A percentile compares a stretch with the other conserved stretches of the same genome.
phyloP scores from a whole-genome alignment of 1,140 invertebrate species.

The Drosophila tropicalis region DNA sequence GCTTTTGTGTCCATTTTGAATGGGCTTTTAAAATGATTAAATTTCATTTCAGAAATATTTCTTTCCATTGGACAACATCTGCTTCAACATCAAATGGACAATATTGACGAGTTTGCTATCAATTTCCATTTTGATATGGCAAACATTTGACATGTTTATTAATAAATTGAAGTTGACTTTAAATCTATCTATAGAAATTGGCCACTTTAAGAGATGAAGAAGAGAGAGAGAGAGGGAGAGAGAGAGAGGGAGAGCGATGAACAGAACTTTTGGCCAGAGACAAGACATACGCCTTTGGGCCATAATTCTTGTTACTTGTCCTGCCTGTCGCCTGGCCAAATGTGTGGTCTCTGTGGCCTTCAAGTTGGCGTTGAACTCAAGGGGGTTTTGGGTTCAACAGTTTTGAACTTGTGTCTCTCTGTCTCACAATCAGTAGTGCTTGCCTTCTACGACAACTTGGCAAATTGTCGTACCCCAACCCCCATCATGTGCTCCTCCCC shows the following conservation, averaged over 20 bases:
- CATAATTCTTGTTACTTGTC: slow-evolving; percentile 58
- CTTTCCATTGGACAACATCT: slow-evolving; percentile 20
- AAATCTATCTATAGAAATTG: slow-evolving; percentile 5
- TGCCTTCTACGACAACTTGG: slow-evolving; percentile 40
- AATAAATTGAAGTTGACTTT: slow-evolving; percentile 23
- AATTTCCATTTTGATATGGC: slow-evolving; percentile 24
- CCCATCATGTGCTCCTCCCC: not conserved
- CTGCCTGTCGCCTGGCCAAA: slow-evolving; percentile 37
- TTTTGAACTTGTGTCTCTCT: slow-evolving; percentile 62
- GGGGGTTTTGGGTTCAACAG: slow-evolving; percentile 65
- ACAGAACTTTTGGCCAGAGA: slow-evolving; percentile 12
- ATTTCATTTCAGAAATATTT: slow-evolving; percentile 68
- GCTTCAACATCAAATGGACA: slow-evolving; percentile 30
- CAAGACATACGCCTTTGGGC: slow-evolving; percentile 37
- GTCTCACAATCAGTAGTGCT: slow-evolving; percentile 18
- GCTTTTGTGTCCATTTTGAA: slow-evolving; percentile 67
- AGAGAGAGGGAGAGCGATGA: not conserved
- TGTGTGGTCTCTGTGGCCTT: slow-evolving; percentile 41
- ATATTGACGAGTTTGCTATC: slow-evolving; percentile 30
- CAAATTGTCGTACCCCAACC: slow-evolving; percentile 61
- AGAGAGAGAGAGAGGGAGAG: not conserved
- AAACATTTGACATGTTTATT: slow-evolving; percentile 16
- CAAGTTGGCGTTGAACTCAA: slow-evolving; percentile 28
- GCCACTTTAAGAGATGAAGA: slow-evolving; percentile 5
- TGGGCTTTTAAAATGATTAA: slow-evolving; percentile 77